These are phyloP conservation scores for Monopterus albus DNA, from an alignment of 2,113 vertebrate species.

Conservation along the genomic window DNA sequence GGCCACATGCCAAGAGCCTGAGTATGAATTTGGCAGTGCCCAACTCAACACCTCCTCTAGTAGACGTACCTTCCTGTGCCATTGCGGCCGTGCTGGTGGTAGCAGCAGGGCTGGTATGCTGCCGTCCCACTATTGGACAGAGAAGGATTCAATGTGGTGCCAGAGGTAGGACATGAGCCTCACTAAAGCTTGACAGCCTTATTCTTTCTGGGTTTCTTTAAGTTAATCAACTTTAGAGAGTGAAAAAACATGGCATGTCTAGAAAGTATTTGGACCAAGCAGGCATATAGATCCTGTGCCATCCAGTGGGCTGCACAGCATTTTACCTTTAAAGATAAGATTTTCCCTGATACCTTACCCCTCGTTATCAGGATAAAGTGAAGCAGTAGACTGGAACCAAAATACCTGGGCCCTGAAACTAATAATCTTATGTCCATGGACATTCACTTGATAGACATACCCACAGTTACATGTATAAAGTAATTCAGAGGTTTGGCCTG, in stretches of 20 bases:
- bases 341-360: neutral
- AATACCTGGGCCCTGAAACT: neutral
- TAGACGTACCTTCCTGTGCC: conserved; percentile 94
- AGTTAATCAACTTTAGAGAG: neutral
- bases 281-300: neutral
- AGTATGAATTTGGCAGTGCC: conserved; percentile 59
- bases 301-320: neutral
- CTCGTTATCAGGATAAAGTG: neutral
- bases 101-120: conserved; percentile 94
- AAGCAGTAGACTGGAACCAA: conserved; percentile 7
- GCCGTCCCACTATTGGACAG: conserved; percentile 96
- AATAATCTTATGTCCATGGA: conserved; percentile 11
- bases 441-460: conserved; percentile 8
- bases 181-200: conserved; percentile 11
- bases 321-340: neutral
- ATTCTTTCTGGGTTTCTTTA: neutral
- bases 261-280: neutral
- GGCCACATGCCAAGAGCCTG: conserved; percentile 81
- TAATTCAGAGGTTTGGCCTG: conserved; percentile 28
- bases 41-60: conserved; percentile 59
- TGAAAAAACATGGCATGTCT: neutral
- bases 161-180: conserved; percentile 57
- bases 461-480: conserved; percentile 20
- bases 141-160: conserved; percentile 86
- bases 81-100: conserved; percentile 93